phyloP scores from a whole-genome alignment of 2,113 vertebrate genomes.

The Drymodes brunneopygia region DNA sequence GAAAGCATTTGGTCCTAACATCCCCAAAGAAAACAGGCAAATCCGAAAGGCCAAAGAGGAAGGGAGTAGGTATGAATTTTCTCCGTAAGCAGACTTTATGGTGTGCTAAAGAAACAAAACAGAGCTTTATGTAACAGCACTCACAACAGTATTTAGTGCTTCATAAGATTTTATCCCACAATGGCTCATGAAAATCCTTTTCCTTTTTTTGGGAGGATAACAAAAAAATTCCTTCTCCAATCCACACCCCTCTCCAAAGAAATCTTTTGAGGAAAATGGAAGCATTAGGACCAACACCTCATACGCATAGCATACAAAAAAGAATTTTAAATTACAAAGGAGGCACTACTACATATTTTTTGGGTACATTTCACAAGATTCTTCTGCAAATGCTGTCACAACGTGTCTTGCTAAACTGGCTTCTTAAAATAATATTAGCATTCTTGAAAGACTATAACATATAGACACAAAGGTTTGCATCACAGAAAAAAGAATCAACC shows the following conservation, averaged over 20 bases:
- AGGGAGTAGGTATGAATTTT: constrained; percentile 9
- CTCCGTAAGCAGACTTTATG: not conserved
- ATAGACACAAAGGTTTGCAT: not conserved
- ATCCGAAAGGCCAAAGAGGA: constrained; percentile 18
- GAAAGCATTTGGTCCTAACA: constrained; percentile 18
- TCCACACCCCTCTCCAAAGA: not conserved
- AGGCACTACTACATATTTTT: not conserved
- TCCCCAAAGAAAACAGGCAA: constrained; percentile 14
- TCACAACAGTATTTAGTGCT: not conserved
- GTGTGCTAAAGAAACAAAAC: not conserved
- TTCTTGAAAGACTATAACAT: not conserved
- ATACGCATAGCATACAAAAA: not conserved
- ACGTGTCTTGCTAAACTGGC: not conserved
- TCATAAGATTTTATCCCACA: not conserved
- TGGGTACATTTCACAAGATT: not conserved
- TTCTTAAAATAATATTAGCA: not conserved
- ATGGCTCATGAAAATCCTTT: not conserved
- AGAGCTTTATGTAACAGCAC: not conserved
- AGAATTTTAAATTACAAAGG: not conserved
- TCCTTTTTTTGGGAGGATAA: not conserved
- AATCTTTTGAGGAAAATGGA: not conserved
- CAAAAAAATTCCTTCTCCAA: not conserved
- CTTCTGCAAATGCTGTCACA: not conserved
- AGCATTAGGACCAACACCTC: not conserved
- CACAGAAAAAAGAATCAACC: not conserved